Conservation (phyloP, 2,888 invertebrate species). For the Caenorhabditis plicata region DNA sequence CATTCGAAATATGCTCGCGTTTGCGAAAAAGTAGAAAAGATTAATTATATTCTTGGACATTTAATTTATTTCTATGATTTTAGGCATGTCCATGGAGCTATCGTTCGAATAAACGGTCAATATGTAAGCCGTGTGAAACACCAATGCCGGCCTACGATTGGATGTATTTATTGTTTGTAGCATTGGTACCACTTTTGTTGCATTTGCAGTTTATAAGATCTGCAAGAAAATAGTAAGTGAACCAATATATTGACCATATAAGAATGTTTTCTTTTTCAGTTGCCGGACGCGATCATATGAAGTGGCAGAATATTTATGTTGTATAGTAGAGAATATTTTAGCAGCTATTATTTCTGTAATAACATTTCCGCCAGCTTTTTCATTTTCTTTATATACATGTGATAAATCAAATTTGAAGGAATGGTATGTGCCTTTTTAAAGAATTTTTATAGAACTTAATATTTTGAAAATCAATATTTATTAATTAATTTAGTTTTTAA, state of each 20-base stretch:
- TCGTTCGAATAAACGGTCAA: constrained; percentile 21
- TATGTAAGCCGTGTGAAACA: constrained; percentile 44
- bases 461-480: too few relatives aligned
- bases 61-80: constrained; percentile 3
- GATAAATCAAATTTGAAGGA: constrained; percentile 74
- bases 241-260: neutral
- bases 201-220: constrained; percentile 85
- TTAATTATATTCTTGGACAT: too few relatives aligned
- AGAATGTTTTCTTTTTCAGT: constrained; percentile 16
- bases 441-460: too few relatives aligned
- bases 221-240: constrained; percentile 22
- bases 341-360: constrained; percentile 80
- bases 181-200: constrained; percentile 80
- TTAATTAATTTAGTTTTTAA: too few relatives aligned
- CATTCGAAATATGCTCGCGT: too few relatives aligned
- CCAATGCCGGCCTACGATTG: constrained; percentile 54
- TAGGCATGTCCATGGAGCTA: constrained; percentile 55
- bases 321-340: constrained; percentile 78
- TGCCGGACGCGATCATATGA: constrained; percentile 18
- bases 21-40: too few relatives aligned
- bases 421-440: constrained; percentile 74
- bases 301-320: constrained; percentile 68
- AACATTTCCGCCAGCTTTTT: constrained; percentile 80
- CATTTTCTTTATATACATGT: constrained; percentile 75
- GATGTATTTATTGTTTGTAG: constrained; percentile 81